Evolutionary conservation across 1,140 invertebrate genomes (phyloP).

Genomic region (Neodiprion fabricii): DNA sequence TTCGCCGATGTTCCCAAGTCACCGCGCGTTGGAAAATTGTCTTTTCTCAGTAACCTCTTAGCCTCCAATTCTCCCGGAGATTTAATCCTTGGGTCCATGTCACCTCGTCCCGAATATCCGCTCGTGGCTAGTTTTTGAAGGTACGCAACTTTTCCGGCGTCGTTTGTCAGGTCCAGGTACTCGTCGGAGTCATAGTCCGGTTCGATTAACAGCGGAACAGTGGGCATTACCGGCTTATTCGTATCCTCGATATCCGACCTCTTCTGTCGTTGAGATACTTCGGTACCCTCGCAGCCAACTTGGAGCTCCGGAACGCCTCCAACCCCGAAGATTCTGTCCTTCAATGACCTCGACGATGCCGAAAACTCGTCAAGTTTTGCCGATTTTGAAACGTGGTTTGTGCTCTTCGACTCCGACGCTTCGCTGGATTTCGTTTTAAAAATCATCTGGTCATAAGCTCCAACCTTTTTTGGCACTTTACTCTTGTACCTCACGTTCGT

Average conservation of each 20-base stretch:
- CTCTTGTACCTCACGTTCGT: constrained; percentile 24
- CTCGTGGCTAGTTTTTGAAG: constrained; percentile 32
- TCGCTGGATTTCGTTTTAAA: constrained; percentile 23
- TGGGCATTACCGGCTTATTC: constrained; percentile 15
- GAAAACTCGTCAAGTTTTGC: background rate
- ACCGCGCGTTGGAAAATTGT: constrained; percentile 43
- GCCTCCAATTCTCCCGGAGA: constrained; percentile 6
- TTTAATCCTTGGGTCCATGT: constrained; percentile 42
- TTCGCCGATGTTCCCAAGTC: constrained; percentile 40
- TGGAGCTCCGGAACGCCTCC: constrained; percentile 50
- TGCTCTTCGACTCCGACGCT: constrained; percentile 21
- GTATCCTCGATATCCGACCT: constrained; percentile 12
- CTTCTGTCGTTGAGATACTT: constrained; percentile 28
- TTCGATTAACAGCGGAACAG: constrained; percentile 34
- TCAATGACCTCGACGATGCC: background rate
- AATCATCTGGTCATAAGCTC: background rate
- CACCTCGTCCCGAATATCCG: constrained; percentile 37
- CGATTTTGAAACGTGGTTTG: background rate
- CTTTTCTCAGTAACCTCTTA: constrained; percentile 13
- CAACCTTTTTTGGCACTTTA: constrained; percentile 36
- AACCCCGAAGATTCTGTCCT: constrained; percentile 24
- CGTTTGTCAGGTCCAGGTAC: constrained; percentile 30
- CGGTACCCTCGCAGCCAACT: constrained; percentile 47
- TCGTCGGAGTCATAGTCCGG: constrained; percentile 30
- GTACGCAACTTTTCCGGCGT: constrained; percentile 50